Conservation (phyloP, 2,797 vertebrate species). For the Anguilla megastoma region DNA sequence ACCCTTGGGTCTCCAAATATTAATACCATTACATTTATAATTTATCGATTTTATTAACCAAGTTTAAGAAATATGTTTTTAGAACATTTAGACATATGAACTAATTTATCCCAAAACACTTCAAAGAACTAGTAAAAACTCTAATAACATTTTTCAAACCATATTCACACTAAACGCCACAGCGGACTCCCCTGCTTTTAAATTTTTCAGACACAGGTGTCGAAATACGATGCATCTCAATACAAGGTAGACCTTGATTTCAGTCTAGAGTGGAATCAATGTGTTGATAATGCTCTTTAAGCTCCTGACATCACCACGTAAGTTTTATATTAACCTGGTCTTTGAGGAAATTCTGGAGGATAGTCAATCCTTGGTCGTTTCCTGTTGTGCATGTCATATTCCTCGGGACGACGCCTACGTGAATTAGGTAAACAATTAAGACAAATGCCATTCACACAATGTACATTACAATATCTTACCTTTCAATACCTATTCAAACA, state of each 20-base stretch:
- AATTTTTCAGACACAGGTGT: background rate
- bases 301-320: background rate
- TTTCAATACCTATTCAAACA: background rate
- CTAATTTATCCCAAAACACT: background rate
- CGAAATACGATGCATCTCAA: background rate
- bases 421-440: conserved; percentile 91
- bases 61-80: background rate
- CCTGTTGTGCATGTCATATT: conserved; percentile 97
- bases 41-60: background rate
- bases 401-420: conserved; percentile 97
- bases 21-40: background rate
- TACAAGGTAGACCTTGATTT: background rate
- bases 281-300: background rate
- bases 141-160: background rate
- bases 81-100: background rate
- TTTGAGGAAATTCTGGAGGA: conserved; percentile 92
- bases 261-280: conserved; percentile 3
- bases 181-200: background rate
- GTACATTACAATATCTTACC: conserved; percentile 53
- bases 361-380: conserved; percentile 96
- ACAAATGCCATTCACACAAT: conserved; percentile 66
- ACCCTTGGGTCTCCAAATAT: background rate
- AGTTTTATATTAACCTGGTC: conserved; percentile 89
- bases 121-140: background rate
- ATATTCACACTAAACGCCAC: background rate